Conservation (phyloP, 2,113 vertebrate species). For the Scomber scombrus region DNA sequence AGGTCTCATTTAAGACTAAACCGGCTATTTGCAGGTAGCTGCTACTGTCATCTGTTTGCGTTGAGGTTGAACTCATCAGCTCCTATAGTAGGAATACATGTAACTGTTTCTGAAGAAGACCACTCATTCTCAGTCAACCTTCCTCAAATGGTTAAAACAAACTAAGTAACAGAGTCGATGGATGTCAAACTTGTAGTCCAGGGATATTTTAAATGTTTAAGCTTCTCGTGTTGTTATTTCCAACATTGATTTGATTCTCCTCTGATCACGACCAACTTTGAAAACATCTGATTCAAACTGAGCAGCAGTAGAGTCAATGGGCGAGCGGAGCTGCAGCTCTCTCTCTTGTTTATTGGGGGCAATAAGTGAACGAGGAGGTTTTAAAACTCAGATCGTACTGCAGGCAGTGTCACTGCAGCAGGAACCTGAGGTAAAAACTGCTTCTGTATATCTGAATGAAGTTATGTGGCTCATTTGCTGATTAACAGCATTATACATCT, state of each 20-base stretch:
- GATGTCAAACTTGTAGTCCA: background rate
- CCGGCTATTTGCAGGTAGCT: too few species aligned
- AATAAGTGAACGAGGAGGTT: slow-evolving; percentile 57
- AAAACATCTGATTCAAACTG: background rate
- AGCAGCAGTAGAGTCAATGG: background rate
- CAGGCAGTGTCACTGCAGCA: slow-evolving; percentile 55
- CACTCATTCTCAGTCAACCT: too few species aligned
- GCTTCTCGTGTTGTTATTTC: background rate
- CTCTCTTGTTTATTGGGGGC: slow-evolving; percentile 66
- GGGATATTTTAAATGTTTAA: background rate
- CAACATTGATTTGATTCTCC: background rate
- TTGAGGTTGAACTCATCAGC: too few species aligned
- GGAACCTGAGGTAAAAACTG: slow-evolving; percentile 77
- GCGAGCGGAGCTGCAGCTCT: background rate
- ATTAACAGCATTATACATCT: background rate
- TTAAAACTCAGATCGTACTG: slow-evolving; percentile 55
- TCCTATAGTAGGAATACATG: too few species aligned
- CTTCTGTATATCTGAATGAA: slow-evolving; percentile 12
- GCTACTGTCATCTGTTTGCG: too few species aligned
- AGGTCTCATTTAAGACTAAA: too few species aligned
- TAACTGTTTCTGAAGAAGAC: too few species aligned
- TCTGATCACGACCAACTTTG: too few species aligned
- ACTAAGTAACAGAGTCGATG: too few species aligned
- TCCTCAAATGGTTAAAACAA: too few species aligned
- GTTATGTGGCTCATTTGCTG: background rate